Base-by-base conservation (phyloP, 1,140 invertebrate genomes). In the Drosophila bifasciata region DNA sequence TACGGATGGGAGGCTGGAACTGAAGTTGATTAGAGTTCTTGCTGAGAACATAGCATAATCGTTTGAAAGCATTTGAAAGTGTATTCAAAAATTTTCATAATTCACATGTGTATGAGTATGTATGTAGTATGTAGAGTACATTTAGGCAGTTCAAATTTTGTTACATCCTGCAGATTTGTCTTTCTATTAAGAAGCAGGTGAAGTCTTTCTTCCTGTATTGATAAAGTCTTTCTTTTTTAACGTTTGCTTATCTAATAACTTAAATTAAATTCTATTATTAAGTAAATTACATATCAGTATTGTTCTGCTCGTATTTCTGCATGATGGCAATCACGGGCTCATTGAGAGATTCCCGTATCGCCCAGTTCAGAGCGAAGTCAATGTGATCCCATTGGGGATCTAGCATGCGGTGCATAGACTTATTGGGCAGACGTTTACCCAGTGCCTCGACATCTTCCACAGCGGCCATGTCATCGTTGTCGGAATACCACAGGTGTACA, bases 361-460 rank as follows among this genome's bases (percentile, higher is more conserved):
- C 40, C 52, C 44, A 1, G 16, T 83, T 68, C 0, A 77, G 7
- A 11, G 60, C 46, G 67, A 93, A 95, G 64, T 95, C 95, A 1
- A 94, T 63, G 67, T 95, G 95, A 69, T 94, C 93, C 68, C 94
- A 95, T 48, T 90, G 77, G 0, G 91, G 50, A 51, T 93, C 77
- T 0, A 92, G 89, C 2, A 95, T 93, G 74, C 91, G 90, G 56
- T 93, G 93, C 83, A 93, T 81, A 3, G 91, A 63, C 13, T 72
- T 63, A 90, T 90, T 90, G 2, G 88, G 80, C 46, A 90, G 5
- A 0, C 60, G 44, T 0, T 21, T 5, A 0, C 88, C 89, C 16
- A 95, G 86, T 67, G 86, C 91, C 43, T 92, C 75, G 0, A 96
- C 93, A 89, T 96, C 95, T 91, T 93, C 89, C 32, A 93, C 92